A percentile compares a stretch with the other conserved stretches of the same genome.
phyloP scores from a whole-genome alignment of 2,888 invertebrate genomes.

The Drosophila maculinotata region DNA sequence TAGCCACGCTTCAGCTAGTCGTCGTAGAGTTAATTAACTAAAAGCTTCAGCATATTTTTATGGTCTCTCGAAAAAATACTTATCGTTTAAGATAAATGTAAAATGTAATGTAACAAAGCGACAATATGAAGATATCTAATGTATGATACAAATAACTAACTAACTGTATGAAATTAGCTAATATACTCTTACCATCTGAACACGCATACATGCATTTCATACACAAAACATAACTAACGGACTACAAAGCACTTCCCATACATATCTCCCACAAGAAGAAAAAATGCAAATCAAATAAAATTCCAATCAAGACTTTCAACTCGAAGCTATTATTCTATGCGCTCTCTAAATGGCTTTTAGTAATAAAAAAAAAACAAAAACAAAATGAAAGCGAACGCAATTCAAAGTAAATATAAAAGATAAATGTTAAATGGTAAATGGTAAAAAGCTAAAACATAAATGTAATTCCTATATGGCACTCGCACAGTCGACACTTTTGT shows the following conservation, averaged over 20 bases:
- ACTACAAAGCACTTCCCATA: conserved; percentile 60
- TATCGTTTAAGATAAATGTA: conserved; percentile 67
- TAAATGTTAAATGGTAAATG: conserved; percentile 19
- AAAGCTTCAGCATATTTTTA: conserved; percentile 73
- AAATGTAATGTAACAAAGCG: conserved; percentile 78
- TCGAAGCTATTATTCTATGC: conserved; percentile 27
- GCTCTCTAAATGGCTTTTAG: conserved; percentile 48
- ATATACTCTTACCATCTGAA: conserved; percentile 34
- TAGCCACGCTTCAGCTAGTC: conserved; percentile 78
- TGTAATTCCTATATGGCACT: conserved; percentile 43
- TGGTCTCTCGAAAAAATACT: conserved; percentile 54
- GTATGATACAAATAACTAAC: conserved; percentile 65
- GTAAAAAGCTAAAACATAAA: conserved; percentile 20
- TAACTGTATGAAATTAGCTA: conserved; percentile 53
- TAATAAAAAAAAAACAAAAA: conserved; percentile 1
- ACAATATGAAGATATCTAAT: conserved; percentile 72
- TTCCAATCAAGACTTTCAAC: conserved; percentile 31
- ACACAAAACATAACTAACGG: conserved; percentile 56
- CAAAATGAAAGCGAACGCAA: conserved; percentile 24
- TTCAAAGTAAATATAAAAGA: conserved; percentile 17
- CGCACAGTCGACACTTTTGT: conserved; percentile 36
- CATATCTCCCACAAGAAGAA: conserved; percentile 42
- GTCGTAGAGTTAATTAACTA: conserved; percentile 57
- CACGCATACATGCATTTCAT: conserved; percentile 34
- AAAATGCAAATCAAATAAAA: conserved; percentile 5